These are phyloP conservation scores for Synergus gifuensis DNA, from an alignment of 2,888 invertebrate species.

Conservation along the genomic window DNA sequence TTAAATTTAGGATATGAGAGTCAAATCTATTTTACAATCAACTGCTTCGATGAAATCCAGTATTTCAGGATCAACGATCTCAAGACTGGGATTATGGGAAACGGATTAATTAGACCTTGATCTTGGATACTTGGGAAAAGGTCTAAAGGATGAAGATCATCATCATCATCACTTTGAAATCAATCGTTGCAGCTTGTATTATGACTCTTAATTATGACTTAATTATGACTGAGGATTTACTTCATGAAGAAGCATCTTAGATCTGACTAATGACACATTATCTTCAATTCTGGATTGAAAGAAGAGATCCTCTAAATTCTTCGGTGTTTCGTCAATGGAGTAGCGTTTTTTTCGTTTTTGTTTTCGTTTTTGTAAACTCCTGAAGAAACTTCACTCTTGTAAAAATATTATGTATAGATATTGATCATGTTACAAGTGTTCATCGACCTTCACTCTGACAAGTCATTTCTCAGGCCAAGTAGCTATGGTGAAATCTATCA, in stretches of 20 bases:
- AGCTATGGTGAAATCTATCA: background rate
- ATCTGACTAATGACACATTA: background rate
- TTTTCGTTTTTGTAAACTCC: background rate
- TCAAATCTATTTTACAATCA: background rate
- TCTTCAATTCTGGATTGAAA: background rate
- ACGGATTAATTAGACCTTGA: background rate
- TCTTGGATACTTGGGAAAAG: background rate
- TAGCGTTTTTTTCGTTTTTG: constrained; percentile 17
- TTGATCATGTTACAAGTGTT: background rate
- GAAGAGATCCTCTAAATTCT: background rate
- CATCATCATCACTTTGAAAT: background rate
- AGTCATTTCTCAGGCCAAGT: background rate
- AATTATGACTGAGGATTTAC: constrained; percentile 5
- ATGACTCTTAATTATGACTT: background rate
- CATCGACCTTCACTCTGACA: constrained; percentile 21
- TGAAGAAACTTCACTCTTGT: background rate
- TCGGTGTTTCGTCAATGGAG: background rate
- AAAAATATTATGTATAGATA: background rate
- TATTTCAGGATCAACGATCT: constrained; percentile 9
- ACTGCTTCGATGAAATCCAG: background rate
- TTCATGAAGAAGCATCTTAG: background rate
- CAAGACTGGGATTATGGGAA: constrained; percentile 1
- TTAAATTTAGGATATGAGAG: background rate
- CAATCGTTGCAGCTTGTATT: constrained; percentile 2
- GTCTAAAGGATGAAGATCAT: background rate